phyloP scores from a whole-genome alignment of 2,113 vertebrate species.

The Emydura subglobosa region DNA sequence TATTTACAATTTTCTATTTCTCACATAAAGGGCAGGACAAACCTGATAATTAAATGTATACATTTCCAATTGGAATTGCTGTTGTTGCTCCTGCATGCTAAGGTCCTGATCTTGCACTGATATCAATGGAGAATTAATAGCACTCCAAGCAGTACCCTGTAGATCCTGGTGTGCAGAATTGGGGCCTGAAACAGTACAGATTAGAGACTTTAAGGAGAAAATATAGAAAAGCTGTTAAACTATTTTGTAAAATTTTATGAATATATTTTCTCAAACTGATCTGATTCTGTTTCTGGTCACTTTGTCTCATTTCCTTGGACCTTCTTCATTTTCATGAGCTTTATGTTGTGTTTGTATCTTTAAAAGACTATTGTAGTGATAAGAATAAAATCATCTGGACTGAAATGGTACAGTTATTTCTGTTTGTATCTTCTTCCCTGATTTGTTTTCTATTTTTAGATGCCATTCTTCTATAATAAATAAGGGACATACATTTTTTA shows the following conservation, averaged over 20 bases:
- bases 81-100: neutral
- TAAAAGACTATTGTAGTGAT: slow-evolving; percentile 3
- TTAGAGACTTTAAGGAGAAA: neutral
- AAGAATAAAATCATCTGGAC: slow-evolving; percentile 21
- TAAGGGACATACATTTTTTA: neutral
- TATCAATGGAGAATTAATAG: neutral
- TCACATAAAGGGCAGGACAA: neutral
- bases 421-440: neutral
- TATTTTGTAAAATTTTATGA: neutral
- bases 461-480: neutral
- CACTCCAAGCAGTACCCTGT: neutral
- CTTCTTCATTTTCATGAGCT: neutral
- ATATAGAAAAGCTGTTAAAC: neutral
- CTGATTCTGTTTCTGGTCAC: neutral
- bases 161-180: neutral
- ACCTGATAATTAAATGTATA: neutral
- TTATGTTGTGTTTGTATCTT: slow-evolving; percentile 5
- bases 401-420: neutral
- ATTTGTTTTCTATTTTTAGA: neutral
- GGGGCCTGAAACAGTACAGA: neutral
- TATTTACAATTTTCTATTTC: neutral
- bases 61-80: neutral
- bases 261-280: neutral
- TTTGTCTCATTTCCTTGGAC: slow-evolving; percentile 15
- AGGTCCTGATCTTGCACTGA: slow-evolving; percentile 40